These are phyloP conservation scores for Bicyclus anynana DNA, from an alignment of 1,140 invertebrate genomes.

Conservation along the genomic window DNA sequence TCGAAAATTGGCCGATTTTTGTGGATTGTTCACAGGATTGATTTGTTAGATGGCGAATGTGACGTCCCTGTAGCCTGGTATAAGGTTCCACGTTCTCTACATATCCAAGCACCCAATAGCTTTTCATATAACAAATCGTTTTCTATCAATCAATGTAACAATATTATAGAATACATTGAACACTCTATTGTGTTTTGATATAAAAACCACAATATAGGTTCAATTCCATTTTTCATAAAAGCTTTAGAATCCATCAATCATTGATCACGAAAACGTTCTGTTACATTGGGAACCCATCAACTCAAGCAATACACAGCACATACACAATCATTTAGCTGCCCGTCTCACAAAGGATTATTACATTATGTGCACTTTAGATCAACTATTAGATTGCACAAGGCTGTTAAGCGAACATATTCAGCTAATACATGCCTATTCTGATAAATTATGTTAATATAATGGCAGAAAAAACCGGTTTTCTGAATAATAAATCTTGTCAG, in stretches of 20 bases:
- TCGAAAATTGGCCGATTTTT: constrained; percentile 46
- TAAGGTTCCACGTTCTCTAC: constrained; percentile 45
- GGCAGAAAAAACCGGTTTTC: too few relatives aligned
- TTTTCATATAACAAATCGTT: constrained; percentile 58
- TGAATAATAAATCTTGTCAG: too few relatives aligned
- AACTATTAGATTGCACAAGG: constrained; percentile 50
- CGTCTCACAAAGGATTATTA: constrained; percentile 40
- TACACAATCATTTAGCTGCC: constrained; percentile 60
- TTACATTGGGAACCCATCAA: constrained; percentile 60
- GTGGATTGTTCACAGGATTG: constrained; percentile 54
- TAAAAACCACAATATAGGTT: too few relatives aligned
- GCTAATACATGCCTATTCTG: too few relatives aligned
- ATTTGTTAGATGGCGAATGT: constrained; percentile 73
- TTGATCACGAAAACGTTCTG: constrained; percentile 40
- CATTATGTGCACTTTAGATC: constrained; percentile 58
- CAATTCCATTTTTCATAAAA: neutral
- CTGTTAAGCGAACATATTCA: neutral
- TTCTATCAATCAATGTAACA: constrained; percentile 35
- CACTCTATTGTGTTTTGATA: too few relatives aligned
- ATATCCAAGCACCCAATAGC: constrained; percentile 50
- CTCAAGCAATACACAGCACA: constrained; percentile 67
- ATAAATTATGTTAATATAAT: too few relatives aligned
- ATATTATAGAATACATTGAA: too few relatives aligned
- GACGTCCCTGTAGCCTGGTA: constrained; percentile 64
- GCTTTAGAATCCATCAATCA: neutral